Evolutionary conservation across 2,113 vertebrate genomes (phyloP).

Genomic region (Scophthalmus maximus): DNA sequence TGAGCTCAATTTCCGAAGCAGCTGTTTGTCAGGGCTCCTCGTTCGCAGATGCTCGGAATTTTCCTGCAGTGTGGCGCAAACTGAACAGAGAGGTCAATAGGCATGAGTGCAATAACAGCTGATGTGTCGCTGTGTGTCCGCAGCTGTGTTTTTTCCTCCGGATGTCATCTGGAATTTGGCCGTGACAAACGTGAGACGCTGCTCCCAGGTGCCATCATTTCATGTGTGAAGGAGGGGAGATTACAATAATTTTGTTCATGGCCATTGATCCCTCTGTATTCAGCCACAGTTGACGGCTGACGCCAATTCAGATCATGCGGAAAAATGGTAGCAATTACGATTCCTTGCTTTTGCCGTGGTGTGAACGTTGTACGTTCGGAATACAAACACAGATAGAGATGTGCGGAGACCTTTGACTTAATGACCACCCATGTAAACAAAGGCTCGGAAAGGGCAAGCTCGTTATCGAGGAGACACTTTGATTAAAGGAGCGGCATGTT

Average conservation of each 20-base stretch:
- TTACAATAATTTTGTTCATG: constrained; percentile 41
- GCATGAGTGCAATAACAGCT: constrained; percentile 64
- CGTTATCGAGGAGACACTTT: constrained; percentile 57
- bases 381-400: constrained; percentile 49
- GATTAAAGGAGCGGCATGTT: constrained; percentile 69
- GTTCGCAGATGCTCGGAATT: constrained; percentile 51
- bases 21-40: constrained; percentile 45
- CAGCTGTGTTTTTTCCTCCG: constrained; percentile 14
- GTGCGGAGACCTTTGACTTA: constrained; percentile 68
- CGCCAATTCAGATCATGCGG: constrained; percentile 35
- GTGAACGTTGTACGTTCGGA: constrained; percentile 16
- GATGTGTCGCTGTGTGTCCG: constrained; percentile 50
- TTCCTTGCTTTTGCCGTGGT: constrained; percentile 11
- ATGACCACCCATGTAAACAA: constrained; percentile 63
- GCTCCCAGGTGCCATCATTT: constrained; percentile 9
- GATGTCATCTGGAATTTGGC: constrained; percentile 41
- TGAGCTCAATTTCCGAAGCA: constrained; percentile 42
- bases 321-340: constrained; percentile 57
- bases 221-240: constrained; percentile 3
- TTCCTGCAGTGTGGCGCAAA: constrained; percentile 45
- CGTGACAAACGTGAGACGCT: constrained; percentile 54
- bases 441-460: constrained; percentile 63
- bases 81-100: constrained; percentile 73
- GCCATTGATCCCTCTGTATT: too few relatives aligned
- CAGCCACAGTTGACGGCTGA: constrained; percentile 13